These are phyloP conservation scores for Ctenochaetus hawaiiensis DNA, from an alignment of 2,797 vertebrate species.

Conservation along the genomic window DNA sequence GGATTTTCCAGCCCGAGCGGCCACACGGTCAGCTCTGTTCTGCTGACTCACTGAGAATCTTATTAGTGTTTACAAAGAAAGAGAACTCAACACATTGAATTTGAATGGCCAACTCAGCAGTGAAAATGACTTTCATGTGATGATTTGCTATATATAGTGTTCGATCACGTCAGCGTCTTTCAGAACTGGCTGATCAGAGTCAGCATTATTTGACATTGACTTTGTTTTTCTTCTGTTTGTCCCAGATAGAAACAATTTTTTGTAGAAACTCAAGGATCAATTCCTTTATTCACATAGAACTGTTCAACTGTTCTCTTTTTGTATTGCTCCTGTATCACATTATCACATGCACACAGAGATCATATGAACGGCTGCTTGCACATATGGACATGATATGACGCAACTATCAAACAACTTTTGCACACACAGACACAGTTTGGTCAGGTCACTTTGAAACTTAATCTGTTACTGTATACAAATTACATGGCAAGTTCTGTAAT, in stretches of 20 bases:
- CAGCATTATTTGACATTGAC: constrained; percentile 17
- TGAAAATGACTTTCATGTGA: constrained; percentile 52
- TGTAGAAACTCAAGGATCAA: background rate
- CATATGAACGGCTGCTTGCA: constrained; percentile 39
- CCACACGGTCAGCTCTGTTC: constrained; percentile 43
- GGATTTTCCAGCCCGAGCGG: constrained; percentile 22
- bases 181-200: constrained; percentile 22
- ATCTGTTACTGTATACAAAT: no score
- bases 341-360: constrained; percentile 48
- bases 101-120: constrained; percentile 54
- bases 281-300: constrained; percentile 4
- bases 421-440: background rate
- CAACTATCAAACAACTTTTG: constrained; percentile 31
- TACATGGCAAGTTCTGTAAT: no score
- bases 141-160: constrained; percentile 47
- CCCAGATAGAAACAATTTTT: background rate
- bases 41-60: constrained; percentile 54
- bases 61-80: constrained; percentile 47
- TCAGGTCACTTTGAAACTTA: no score
- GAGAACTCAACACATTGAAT: constrained; percentile 24
- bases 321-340: constrained; percentile 35
- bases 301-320: constrained; percentile 4
- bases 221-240: background rate
- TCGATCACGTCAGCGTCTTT: constrained; percentile 42
- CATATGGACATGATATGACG: constrained; percentile 55